Conservation (phyloP, 2,888 invertebrate species). For the Tortrix viridana region DNA sequence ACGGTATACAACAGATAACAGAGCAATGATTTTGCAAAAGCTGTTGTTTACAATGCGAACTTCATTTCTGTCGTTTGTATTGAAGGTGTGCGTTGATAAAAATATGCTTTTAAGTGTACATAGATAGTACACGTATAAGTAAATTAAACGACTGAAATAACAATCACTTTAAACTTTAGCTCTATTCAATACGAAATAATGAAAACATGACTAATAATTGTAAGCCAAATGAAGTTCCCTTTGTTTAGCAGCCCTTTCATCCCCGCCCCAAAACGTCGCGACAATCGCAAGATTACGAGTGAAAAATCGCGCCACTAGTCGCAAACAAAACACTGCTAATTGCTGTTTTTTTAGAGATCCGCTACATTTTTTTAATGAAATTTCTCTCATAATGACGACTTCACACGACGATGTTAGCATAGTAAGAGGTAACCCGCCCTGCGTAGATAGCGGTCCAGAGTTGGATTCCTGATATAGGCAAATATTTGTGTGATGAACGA, state of each 20-base stretch:
- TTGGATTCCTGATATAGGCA: too few relatives aligned
- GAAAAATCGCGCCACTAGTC: constrained; percentile 57
- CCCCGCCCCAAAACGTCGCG: background rate
- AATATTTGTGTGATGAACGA: too few relatives aligned
- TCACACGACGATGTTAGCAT: too few relatives aligned
- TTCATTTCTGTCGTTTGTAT: too few relatives aligned
- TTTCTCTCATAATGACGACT: too few relatives aligned
- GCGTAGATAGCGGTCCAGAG: too few relatives aligned
- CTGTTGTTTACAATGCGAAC: too few relatives aligned
- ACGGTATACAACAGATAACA: too few relatives aligned
- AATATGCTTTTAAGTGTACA: too few relatives aligned
- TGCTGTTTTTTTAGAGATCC: constrained; percentile 46
- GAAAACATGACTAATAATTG: constrained; percentile 11
- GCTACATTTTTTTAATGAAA: background rate
- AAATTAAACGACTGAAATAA: background rate
- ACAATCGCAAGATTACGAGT: constrained; percentile 55
- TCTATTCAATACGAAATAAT: background rate
- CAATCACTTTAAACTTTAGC: background rate
- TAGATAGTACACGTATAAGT: background rate
- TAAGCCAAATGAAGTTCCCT: constrained; percentile 2
- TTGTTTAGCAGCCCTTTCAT: constrained; percentile 15
- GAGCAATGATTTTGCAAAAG: too few relatives aligned
- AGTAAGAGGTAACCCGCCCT: too few relatives aligned
- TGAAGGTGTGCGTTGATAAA: too few relatives aligned
- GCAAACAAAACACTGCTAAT: constrained; percentile 67